phyloP scores from a whole-genome alignment of 2,888 invertebrate genomes.

The Phasia obesa region DNA sequence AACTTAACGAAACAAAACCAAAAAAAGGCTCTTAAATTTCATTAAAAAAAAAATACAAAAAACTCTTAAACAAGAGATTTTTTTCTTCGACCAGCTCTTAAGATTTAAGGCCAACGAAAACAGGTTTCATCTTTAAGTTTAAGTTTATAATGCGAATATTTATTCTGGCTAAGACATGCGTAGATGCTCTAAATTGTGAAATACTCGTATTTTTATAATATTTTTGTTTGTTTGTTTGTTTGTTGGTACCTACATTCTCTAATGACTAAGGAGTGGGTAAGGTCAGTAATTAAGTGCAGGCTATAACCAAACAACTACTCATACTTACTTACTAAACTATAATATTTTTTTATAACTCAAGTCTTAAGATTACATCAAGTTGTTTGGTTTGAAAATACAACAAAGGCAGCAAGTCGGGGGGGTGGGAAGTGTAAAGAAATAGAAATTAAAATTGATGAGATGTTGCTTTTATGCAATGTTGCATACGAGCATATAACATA shows the following conservation, averaged over 20 bases:
- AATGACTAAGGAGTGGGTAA: slow-evolving; percentile 61
- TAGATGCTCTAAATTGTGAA: slow-evolving; percentile 38
- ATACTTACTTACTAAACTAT: not conserved
- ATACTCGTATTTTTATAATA: not conserved
- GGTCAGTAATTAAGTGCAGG: slow-evolving; percentile 68
- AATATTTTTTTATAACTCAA: not conserved
- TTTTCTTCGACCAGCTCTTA: slow-evolving; percentile 27
- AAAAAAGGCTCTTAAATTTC: slow-evolving; percentile 32
- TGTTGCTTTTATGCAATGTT: slow-evolving; percentile 17
- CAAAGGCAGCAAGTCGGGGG: not conserved
- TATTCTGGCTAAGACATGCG: slow-evolving; percentile 57
- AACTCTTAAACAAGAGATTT: slow-evolving; percentile 51
- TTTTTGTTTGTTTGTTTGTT: slow-evolving; percentile 17
- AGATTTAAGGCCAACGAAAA: slow-evolving; percentile 34
- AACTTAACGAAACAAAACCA: slow-evolving; percentile 65
- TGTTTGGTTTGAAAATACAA: not conserved
- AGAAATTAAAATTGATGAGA: slow-evolving; percentile 54
- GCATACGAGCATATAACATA: not conserved
- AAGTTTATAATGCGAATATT: slow-evolving; percentile 1
- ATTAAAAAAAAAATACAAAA: not conserved
- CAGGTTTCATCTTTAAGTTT: slow-evolving; percentile 59
- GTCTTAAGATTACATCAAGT: slow-evolving; percentile 43
- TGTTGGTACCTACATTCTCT: not conserved
- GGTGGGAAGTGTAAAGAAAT: slow-evolving; percentile 6
- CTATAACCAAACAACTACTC: slow-evolving; percentile 13